Conservation (phyloP, 2,888 invertebrate species). For the Cataglyphis rosenhaueri region DNA sequence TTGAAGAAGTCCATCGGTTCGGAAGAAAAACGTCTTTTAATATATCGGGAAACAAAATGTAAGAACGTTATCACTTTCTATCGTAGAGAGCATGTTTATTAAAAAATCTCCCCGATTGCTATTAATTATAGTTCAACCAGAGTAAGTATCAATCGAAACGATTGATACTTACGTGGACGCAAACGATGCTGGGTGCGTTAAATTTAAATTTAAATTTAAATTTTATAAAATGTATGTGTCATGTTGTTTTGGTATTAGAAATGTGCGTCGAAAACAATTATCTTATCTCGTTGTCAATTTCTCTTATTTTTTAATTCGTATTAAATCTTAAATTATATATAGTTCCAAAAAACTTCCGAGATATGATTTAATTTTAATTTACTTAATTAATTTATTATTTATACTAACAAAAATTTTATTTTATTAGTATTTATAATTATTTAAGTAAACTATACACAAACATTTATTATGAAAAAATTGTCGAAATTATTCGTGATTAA, state of each 20-base stretch:
- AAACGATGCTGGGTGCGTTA: background rate
- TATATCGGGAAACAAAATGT: slow-evolving; percentile 11
- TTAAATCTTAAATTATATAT: background rate
- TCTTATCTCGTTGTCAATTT: background rate
- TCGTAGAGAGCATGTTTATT: slow-evolving; percentile 6
- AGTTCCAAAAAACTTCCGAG: background rate
- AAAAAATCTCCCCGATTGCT: background rate
- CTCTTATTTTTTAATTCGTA: background rate
- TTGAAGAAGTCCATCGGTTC: slow-evolving; percentile 47
- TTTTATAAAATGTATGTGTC: background rate
- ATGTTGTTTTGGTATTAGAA: background rate
- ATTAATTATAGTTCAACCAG: background rate
- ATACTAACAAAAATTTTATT: slow-evolving; percentile 5
- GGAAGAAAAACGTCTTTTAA: slow-evolving; percentile 49
- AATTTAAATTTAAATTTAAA: background rate
- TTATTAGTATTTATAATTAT: background rate
- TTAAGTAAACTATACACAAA: background rate
- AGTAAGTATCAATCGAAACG: no score
- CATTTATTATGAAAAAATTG: background rate
- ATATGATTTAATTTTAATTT: background rate
- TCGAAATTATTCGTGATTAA: background rate
- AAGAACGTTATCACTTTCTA: background rate
- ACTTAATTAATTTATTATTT: background rate
- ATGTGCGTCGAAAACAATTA: background rate
- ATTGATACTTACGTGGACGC: background rate